Evolutionary conservation across 64 coral and sea anemone species (phyloP).

Genomic region (Porites australiensis): DNA sequence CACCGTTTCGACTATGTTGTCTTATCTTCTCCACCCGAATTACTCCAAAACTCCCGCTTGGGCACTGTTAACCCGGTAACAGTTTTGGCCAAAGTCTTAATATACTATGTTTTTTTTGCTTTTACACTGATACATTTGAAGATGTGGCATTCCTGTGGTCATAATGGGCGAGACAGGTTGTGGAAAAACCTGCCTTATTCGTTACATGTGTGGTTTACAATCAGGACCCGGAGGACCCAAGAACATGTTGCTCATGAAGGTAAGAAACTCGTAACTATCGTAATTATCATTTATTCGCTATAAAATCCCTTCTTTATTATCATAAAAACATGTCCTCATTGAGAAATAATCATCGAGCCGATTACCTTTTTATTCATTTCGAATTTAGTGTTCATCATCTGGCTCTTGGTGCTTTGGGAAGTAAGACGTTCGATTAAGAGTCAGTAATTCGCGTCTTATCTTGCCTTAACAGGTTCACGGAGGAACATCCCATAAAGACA

Average conservation of each 20-base stretch:
- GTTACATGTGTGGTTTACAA: slow-evolving; percentile 69
- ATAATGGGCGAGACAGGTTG: slow-evolving; percentile 79
- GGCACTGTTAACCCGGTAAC: not conserved
- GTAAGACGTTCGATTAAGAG: too few relatives aligned
- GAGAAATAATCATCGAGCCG: too few relatives aligned
- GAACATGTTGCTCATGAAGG: slow-evolving; percentile 72
- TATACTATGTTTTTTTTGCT: not conserved
- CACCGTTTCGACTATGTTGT: too few relatives aligned
- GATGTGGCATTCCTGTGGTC: slow-evolving; percentile 65
- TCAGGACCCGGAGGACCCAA: slow-evolving; percentile 20
- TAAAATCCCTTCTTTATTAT: too few relatives aligned
- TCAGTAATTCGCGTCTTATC: too few relatives aligned
- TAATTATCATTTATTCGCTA: not conserved
- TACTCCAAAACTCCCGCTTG: too few relatives aligned
- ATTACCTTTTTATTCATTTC: too few relatives aligned
- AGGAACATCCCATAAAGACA: slow-evolving; percentile 68
- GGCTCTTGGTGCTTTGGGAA: too few relatives aligned
- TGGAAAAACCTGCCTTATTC: slow-evolving; percentile 66
- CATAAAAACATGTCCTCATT: too few relatives aligned
- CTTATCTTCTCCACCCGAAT: too few relatives aligned
- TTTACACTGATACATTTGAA: not conserved
- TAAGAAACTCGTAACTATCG: not conserved
- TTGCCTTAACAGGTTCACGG: slow-evolving; percentile 57
- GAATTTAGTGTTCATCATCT: too few relatives aligned
- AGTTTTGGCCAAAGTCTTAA: not conserved